Base-by-base conservation (phyloP, 2,113 vertebrate genomes). In the Steatornis caripensis region DNA sequence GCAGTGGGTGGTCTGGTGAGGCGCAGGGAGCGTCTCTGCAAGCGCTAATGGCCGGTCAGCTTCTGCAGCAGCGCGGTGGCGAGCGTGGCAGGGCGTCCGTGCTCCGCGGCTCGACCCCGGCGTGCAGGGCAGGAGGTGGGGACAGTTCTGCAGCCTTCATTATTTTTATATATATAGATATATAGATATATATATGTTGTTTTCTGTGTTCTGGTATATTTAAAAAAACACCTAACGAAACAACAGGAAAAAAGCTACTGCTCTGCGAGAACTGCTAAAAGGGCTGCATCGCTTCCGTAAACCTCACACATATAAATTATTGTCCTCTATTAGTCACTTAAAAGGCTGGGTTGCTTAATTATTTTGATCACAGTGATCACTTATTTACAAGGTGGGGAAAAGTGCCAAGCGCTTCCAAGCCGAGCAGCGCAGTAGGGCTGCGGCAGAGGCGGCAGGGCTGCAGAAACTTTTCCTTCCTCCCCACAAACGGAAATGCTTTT, bases 361-460 rank as follows among this genome's bases (percentile, higher is more conserved):
- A 96, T 95, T 95, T 96, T 97, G 91, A 89, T 96, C 83, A 93
- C 71, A 41, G 49, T 89, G 71, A 96, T 96, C 34, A 95, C 84
- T 97, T 91, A 93, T 96, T 97, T 96, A 96, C 79, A 39, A 91
- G 93, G 62, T 87, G 88, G 66, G 92, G 94, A 87, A 61, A 83
- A 92, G 48, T 24, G 95, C 93, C 96, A 95, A 91, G 90, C 84
- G 58, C 70, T 95, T 96, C 93, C 94, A 96, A 85, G 95, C 90
- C 4, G 69, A 79, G 92, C 82, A 49, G 66, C 54, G 0, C 51
- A 13, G 60, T 2, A 22, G 48, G 80, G 84, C 91, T 68, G 62
- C 39, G 82, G 88, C 37, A 16, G 66, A 76, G 77, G 57, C 79
- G 86, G 84, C 79, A 77, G 64, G n/a, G 85, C 87, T 83, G 84